Evolutionary conservation across 2,888 invertebrate species (phyloP), one percentile per base, ranked within the genome.

Genomic region (Omphaloscelis lunosa): DNA sequence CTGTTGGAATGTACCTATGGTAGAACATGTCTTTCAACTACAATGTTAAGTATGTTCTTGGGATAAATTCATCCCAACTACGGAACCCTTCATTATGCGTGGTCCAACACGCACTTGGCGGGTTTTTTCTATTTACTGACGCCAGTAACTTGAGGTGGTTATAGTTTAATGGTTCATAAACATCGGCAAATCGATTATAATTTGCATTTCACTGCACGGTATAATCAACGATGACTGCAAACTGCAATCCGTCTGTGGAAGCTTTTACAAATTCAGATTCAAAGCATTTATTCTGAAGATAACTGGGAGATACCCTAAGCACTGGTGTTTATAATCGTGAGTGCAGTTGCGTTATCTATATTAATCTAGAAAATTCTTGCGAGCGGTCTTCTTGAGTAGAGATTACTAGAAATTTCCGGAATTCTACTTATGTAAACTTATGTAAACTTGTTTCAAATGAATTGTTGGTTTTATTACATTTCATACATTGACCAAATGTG

Each of bases 351-450:
- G 41, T 80, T 83, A 85, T 85, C 85, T 83, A 29, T 61, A 72
- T 63, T 77, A 83, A 83, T 84, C 86, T 82, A 72, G 72, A 83
- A 85, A 75, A 80, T 75, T 75, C 83, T 72, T 63, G 8, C 34
- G 67, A 67, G 72, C 76, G 84, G 85, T 79, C 79, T 72, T 63
- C 82, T 82, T 73, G 62, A 76, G 70, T 20, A 7, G 41, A 75
- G 62, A 63, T 72, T 62, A 69, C 59, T 78, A 72, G 67, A 82
- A 29, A 79, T 73, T 53, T 74, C 34, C 59, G 53, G 73, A 39
- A 65, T 84, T 78, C 59, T 72, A 67, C n/a, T 62, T 77, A 77
- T 56, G 84, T 72, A 70, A 72, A 63, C 4, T 34, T 72, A 72
- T 62, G 29, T 68, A 66, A n/a, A 41, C 77, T 59, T 62, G 71